Evolutionary conservation across 2,113 vertebrate species (phyloP).

Genomic region (Lamprotornis superbus): DNA sequence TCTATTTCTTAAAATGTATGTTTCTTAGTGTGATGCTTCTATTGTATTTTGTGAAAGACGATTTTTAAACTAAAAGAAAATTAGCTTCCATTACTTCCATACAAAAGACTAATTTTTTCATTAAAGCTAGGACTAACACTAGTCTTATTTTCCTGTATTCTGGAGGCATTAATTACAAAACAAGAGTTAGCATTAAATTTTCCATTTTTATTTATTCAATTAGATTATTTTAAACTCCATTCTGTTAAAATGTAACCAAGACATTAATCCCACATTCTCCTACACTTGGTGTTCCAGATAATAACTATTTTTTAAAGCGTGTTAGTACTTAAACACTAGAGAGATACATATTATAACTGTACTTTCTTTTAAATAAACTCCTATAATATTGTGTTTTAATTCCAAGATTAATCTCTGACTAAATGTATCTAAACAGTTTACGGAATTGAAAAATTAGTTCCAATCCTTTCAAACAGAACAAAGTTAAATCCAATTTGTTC

Average conservation of each 20-base stretch:
- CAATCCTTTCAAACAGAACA: slow-evolving; percentile 26
- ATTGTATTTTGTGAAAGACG: background rate
- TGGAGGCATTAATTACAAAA: background rate
- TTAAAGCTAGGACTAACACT: background rate
- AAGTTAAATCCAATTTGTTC: slow-evolving; percentile 29
- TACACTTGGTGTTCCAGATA: background rate
- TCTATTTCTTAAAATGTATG: background rate
- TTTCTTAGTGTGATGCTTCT: background rate
- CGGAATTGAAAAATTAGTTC: slow-evolving; percentile 26
- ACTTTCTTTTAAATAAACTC: slow-evolving; percentile 15
- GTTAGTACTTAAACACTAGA: background rate
- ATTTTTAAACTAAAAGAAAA: background rate
- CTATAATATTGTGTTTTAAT: background rate
- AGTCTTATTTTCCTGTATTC: background rate
- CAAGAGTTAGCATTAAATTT: background rate
- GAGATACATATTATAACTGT: background rate
- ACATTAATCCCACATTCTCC: background rate
- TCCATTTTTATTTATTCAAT: background rate
- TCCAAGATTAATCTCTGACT: slow-evolving; percentile 26
- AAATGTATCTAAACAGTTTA: slow-evolving; percentile 5
- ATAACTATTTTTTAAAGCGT: background rate
- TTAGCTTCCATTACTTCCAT: background rate
- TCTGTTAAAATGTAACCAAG: background rate
- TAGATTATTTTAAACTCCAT: background rate
- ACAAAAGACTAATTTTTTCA: background rate